A percentile compares a stretch with the other conserved stretches of the same genome.
phyloP scores from a whole-genome alignment of 2,888 invertebrate species.

The Ashinkailepas kermadecensis region DNA sequence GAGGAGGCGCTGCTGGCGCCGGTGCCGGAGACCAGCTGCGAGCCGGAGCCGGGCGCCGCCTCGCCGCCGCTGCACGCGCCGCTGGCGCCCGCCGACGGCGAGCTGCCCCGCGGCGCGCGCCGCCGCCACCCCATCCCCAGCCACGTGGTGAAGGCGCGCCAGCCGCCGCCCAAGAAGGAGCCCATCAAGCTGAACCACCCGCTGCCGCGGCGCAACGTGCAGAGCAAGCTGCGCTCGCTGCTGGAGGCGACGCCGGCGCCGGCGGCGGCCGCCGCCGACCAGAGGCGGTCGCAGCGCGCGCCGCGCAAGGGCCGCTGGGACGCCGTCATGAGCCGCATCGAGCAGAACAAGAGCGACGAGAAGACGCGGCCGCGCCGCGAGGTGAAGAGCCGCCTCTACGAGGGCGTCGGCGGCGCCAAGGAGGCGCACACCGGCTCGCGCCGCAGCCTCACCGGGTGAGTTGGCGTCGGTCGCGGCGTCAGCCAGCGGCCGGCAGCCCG shows the following conservation, averaged over 20 bases:
- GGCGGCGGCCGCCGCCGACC: constrained; percentile 42
- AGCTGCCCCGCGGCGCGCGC: constrained; percentile 41
- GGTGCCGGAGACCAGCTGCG: not conserved
- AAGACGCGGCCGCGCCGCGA: constrained; percentile 65
- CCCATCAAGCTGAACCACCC: constrained; percentile 59
- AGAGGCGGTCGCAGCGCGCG: constrained; percentile 41
- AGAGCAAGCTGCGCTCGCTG: constrained; percentile 67
- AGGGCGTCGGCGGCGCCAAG: constrained; percentile 29
- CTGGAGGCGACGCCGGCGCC: constrained; percentile 45
- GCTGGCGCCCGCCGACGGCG: constrained; percentile 37
- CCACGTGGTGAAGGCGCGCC: constrained; percentile 20
- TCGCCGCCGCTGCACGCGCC: not conserved
- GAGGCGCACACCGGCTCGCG: constrained; percentile 8
- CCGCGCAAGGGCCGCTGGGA: constrained; percentile 37
- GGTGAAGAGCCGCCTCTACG: constrained; percentile 74
- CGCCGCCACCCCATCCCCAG: constrained; percentile 22
- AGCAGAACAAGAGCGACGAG: constrained; percentile 58
- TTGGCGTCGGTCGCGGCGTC: not conserved
- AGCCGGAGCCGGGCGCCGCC: not conserved
- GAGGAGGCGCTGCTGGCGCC: constrained; percentile 6
- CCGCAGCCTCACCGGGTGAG: not conserved
- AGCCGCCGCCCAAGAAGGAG: constrained; percentile 43
- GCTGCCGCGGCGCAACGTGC: constrained; percentile 68
- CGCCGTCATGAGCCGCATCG: constrained; percentile 68
- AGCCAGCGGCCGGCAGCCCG: not conserved